Conservation (phyloP, 2,888 invertebrate species). For the Leptinotarsa rubiginosa region DNA sequence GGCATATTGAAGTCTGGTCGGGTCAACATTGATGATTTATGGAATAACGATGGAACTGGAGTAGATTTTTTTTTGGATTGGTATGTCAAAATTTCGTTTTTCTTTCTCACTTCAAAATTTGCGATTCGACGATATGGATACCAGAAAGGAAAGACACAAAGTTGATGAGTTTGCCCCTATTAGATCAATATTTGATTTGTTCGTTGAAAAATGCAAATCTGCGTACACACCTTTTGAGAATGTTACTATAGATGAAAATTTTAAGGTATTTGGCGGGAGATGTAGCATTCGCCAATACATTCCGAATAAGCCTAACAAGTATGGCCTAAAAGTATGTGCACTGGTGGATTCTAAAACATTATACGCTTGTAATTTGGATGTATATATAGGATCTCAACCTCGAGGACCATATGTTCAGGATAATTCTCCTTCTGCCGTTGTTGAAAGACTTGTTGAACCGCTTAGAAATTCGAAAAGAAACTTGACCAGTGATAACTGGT, state of each 20-base stretch:
- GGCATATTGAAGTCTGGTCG: conserved; percentile 25
- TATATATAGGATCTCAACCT: conserved; percentile 53
- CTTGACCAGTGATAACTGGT: conserved; percentile 28
- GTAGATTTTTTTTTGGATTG: conserved; percentile 26
- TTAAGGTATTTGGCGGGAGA: conserved; percentile 42
- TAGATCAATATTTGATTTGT: conserved; percentile 44
- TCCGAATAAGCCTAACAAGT: conserved; percentile 42
- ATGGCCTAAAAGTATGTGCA: conserved; percentile 56
- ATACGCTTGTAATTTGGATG: conserved; percentile 51
- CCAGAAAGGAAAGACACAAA: conserved; percentile 32
- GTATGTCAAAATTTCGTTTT: conserved; percentile 34
- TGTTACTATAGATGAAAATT: conserved; percentile 45
- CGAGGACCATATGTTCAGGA: conserved; percentile 45
- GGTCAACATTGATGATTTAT: conserved; percentile 24
- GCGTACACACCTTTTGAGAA: conserved; percentile 42
- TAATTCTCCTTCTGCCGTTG: conserved; percentile 40
- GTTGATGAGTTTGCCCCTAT: conserved; percentile 45
- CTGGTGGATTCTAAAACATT: conserved; percentile 49
- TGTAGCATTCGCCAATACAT: conserved; percentile 42
- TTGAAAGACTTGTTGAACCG: conserved; percentile 38
- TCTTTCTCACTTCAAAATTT: conserved; percentile 33
- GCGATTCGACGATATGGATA: conserved; percentile 39
- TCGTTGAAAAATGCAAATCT: conserved; percentile 47
- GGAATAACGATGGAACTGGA: conserved; percentile 24
- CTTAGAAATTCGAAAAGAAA: conserved; percentile 40